A percentile compares a stretch with the other conserved stretches of the same genome.
Evolutionary conservation across 2,888 invertebrate genomes (phyloP).

Genomic region (Oegoconia quadripuncta): DNA sequence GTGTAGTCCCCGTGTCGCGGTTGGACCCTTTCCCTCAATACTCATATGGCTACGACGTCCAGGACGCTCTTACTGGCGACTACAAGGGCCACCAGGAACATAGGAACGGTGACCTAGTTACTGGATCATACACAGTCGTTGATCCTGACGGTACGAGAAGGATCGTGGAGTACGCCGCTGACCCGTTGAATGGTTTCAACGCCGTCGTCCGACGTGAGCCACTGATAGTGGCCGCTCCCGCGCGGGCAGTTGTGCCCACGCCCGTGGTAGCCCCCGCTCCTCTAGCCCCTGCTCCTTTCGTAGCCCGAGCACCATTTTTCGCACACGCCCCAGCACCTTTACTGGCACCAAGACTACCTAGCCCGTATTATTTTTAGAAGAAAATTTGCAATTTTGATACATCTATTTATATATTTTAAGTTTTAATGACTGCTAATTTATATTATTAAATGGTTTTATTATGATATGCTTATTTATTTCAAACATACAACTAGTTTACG

Average conservation of each 20-base stretch:
- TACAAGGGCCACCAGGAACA: slow-evolving; percentile 78
- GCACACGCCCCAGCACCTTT: slow-evolving; percentile 37
- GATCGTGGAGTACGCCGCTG: slow-evolving; percentile 78
- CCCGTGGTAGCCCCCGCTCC: slow-evolving; percentile 37
- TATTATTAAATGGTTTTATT: slow-evolving; percentile 48
- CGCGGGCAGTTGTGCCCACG: slow-evolving; percentile 37
- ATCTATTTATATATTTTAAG: slow-evolving; percentile 49
- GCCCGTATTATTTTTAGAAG: slow-evolving; percentile 65
- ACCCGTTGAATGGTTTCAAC: slow-evolving; percentile 77
- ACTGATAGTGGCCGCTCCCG: slow-evolving; percentile 42
- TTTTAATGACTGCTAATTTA: slow-evolving; percentile 67
- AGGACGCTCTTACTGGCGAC: slow-evolving; percentile 79
- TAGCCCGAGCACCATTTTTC: slow-evolving; percentile 29
- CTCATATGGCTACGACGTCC: slow-evolving; percentile 78
- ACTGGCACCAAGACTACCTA: slow-evolving; percentile 51
- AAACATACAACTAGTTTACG: too few relatives aligned
- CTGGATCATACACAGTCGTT: slow-evolving; percentile 75
- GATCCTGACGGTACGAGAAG: slow-evolving; percentile 80
- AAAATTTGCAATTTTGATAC: slow-evolving; percentile 72
- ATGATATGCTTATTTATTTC: slow-evolving; percentile 1
- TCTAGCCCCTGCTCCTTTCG: slow-evolving; percentile 34
- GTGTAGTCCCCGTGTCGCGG: slow-evolving; percentile 54
- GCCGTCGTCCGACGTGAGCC: slow-evolving; percentile 79
- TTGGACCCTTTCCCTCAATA: slow-evolving; percentile 74
- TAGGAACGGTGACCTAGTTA: slow-evolving; percentile 77